Evolutionary conservation across 1,140 invertebrate species (phyloP).

Genomic region (Meloidogyne floridensis): DNA sequence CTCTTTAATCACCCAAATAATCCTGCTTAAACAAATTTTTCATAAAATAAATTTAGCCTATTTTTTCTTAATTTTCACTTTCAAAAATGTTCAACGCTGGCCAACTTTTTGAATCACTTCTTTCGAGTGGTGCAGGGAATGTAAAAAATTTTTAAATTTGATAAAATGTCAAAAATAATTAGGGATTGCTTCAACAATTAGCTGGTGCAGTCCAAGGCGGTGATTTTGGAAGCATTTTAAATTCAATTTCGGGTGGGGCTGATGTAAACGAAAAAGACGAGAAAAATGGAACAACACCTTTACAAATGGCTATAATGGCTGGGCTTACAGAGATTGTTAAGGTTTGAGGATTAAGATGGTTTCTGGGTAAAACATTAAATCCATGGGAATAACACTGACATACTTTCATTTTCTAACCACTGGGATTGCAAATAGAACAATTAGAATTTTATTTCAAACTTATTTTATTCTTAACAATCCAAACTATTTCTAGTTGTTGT

Average conservation of each 20-base stretch:
- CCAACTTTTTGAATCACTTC: constrained; percentile 12
- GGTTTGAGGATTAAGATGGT: neutral
- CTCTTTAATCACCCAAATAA: too few relatives aligned
- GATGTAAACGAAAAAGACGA: constrained; percentile 28
- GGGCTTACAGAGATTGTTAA: constrained; percentile 29
- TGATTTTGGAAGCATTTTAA: constrained; percentile 27
- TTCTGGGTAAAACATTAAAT: too few relatives aligned
- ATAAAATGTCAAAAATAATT: neutral
- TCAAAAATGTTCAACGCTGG: constrained; percentile 5
- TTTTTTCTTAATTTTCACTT: too few relatives aligned
- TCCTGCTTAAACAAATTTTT: too few relatives aligned
- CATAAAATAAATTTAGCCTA: too few relatives aligned
- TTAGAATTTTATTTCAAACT: too few relatives aligned
- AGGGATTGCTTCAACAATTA: constrained; percentile 14
- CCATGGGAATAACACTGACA: too few relatives aligned
- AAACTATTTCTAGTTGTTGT: constrained; percentile 1
- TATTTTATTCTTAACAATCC: too few relatives aligned
- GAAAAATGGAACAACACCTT: constrained; percentile 6
- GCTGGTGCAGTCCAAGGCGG: constrained; percentile 22
- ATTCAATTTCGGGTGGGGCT: constrained; percentile 19
- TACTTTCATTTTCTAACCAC: neutral
- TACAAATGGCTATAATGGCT: constrained; percentile 30
- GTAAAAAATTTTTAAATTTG: neutral
- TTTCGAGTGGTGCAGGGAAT: constrained; percentile 11
- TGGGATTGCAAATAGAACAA: too few relatives aligned